Percentiles rank a stretch among this genome's conserved stretches.
phyloP scores from a whole-genome alignment of 2,113 vertebrate genomes.

The Otocyon megalotis region DNA sequence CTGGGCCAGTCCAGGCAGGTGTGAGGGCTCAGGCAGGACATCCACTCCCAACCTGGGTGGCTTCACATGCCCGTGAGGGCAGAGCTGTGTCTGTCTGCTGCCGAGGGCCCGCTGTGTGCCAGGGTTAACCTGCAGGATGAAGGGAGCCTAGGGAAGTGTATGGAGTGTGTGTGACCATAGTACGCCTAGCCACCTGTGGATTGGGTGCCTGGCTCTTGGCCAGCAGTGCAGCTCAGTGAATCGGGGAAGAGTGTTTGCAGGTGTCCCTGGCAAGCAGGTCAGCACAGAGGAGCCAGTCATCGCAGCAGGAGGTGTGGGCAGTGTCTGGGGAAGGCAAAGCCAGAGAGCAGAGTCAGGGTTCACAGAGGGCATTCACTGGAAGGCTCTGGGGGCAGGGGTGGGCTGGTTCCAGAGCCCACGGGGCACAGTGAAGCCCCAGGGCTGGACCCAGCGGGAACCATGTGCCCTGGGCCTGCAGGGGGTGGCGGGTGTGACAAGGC shows the following conservation, averaged over 20 bases:
- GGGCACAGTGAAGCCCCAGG: not conserved
- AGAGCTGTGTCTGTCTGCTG: not conserved
- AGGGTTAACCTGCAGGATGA: rapidly evolving
- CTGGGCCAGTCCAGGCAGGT: not conserved
- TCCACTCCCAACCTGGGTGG: not conserved
- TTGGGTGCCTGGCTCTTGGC: not conserved
- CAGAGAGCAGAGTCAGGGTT: not conserved
- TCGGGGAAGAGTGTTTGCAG: not conserved
- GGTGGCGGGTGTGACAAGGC: rapidly evolving
- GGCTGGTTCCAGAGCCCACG: not conserved
- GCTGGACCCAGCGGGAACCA: not conserved
- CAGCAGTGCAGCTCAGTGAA: not conserved
- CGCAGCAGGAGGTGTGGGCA: not conserved
- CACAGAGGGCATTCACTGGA: not conserved
- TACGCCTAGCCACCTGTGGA: not conserved
- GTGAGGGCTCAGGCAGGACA: not conserved
- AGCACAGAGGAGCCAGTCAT: not conserved
- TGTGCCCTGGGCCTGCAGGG: not conserved
- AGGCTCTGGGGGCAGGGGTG: not conserved
- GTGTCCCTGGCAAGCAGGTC: not conserved
- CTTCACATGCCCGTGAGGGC: rapidly evolving
- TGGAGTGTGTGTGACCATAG: rapidly evolving
- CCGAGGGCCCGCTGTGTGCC: rapidly evolving
- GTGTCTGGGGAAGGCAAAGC: not conserved
- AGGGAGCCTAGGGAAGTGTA: rapidly evolving